Evolutionary conservation across 37 sponge, comb jelly and placozoan genomes (phyloP), one percentile per base, ranked within the genome.

Genomic region (Diacarnus erythraeanus): DNA sequence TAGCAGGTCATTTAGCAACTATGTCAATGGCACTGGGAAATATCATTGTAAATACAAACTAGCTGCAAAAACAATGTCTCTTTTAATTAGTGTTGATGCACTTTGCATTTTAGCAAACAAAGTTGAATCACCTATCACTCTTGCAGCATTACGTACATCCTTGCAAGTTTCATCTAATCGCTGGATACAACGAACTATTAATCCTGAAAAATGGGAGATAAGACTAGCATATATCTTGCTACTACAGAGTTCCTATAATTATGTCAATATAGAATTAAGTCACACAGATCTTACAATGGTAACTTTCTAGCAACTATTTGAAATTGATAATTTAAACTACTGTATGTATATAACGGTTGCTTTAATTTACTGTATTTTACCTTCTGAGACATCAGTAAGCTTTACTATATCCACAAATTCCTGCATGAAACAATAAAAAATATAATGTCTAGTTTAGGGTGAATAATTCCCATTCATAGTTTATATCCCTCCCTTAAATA

Each of bases 11-110:
- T n/a, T n/a, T n/a, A n/a, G n/a, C n/a, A n/a, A n/a, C n/a, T n/a
- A n/a, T n/a, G n/a, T n/a, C n/a, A n/a, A n/a, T n/a, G n/a, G n/a
- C n/a, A n/a, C n/a, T n/a, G n/a, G 17, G 17, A 65, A 3, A 30
- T 20, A 8, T 65, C 33, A 65, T 10, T 65, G 34, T 30, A 65
- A 18, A 83, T 98, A 98, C 31, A 98, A 75, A 84, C 99, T 98
- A 30, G 95, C 99, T 57, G 99, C 94, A 86, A 98, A 98, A 21
- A 95, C 90, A 77, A 98, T 98, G 78, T 98, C 99, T 80, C 95
- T 82, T 75, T 86, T 93, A 71, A 98, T 96, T 5, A 91, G 80
- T 2, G 64, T 73, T 2, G 97, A 91, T 1, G 85, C 94, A 15
- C 70, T 42, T 57, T 83, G 81, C 99, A 98, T 98, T 57, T 84